Conservation (phyloP, 1,140 invertebrate genomes). For the Drosophila punjabiensis region DNA sequence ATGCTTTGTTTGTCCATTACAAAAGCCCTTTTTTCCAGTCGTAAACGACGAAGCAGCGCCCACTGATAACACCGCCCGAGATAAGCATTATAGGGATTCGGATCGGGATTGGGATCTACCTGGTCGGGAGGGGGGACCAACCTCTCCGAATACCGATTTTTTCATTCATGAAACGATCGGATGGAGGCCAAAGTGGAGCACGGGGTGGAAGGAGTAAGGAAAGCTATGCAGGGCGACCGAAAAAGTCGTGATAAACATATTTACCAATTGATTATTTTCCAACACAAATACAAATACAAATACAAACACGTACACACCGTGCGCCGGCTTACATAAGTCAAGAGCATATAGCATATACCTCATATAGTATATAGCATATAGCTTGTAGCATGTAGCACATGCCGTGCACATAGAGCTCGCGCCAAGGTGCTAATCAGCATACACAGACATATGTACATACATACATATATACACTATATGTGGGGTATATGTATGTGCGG, state of each 20-base stretch:
- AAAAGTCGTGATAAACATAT: conserved; percentile 82
- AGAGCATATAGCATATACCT: background rate
- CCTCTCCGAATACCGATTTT: conserved; percentile 5
- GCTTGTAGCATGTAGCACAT: conserved; percentile 29
- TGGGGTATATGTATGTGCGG: conserved; percentile 1
- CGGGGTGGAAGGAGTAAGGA: conserved; percentile 15
- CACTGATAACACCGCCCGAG: conserved; percentile 36
- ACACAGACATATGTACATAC: conserved; percentile 27
- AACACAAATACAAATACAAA: conserved; percentile 51
- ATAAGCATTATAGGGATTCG: conserved; percentile 22
- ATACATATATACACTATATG: conserved; percentile 47
- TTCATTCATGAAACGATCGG: conserved; percentile 58
- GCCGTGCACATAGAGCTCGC: conserved; percentile 49
- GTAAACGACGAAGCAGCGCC: conserved; percentile 19
- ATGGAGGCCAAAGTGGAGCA: conserved; percentile 68
- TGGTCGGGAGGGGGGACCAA: background rate
- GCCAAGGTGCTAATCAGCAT: conserved; percentile 79
- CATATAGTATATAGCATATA: conserved; percentile 2
- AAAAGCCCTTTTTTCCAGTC: conserved; percentile 58
- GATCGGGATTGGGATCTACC: conserved; percentile 15
- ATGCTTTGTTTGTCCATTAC: conserved; percentile 76
- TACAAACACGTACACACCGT: no score
- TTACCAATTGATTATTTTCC: conserved; percentile 81
- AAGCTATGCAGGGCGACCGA: conserved; percentile 61
- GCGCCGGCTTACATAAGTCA: conserved; percentile 39